These are phyloP conservation scores for Anoura caudifer DNA, from an alignment of 2,113 vertebrate genomes.

Conservation along the genomic window DNA sequence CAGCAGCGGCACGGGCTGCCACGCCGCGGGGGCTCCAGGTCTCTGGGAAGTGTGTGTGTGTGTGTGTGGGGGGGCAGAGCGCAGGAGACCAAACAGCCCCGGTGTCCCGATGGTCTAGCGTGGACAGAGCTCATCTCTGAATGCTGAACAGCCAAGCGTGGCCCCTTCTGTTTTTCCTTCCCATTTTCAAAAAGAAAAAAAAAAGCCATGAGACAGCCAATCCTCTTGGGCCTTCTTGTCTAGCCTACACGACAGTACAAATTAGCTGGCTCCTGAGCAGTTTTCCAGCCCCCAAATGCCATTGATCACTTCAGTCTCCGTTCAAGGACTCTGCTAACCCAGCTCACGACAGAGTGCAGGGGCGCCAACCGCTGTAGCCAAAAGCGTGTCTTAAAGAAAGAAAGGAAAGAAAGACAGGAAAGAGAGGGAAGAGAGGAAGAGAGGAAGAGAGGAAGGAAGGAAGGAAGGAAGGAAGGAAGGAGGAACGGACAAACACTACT, in stretches of 20 bases:
- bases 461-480: too few relatives aligned
- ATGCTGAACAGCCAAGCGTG: not conserved
- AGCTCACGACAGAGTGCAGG: not conserved
- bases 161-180: not conserved
- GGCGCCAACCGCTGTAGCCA: not conserved
- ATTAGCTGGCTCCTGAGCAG: constrained; percentile 39
- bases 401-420: not conserved
- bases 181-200: not conserved
- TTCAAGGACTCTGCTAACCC: constrained; percentile 42
- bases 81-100: not conserved
- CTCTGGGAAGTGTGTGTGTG: not conserved
- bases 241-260: constrained; percentile 30
- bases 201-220: constrained; percentile 14
- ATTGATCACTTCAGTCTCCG: constrained; percentile 14
- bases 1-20: not conserved
- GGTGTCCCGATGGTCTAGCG: fast-evolving
- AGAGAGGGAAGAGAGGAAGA: too few relatives aligned
- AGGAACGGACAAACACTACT: not conserved
- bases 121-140: not conserved
- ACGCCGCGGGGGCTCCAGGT: fast-evolving
- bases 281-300: constrained; percentile 47
- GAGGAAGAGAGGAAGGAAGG: too few relatives aligned
- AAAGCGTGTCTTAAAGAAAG: not conserved
- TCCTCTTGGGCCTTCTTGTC: constrained; percentile 26
- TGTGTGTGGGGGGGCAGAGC: not conserved